Conservation (phyloP, 2,113 vertebrate genomes). For the Crotalus viridis region DNA sequence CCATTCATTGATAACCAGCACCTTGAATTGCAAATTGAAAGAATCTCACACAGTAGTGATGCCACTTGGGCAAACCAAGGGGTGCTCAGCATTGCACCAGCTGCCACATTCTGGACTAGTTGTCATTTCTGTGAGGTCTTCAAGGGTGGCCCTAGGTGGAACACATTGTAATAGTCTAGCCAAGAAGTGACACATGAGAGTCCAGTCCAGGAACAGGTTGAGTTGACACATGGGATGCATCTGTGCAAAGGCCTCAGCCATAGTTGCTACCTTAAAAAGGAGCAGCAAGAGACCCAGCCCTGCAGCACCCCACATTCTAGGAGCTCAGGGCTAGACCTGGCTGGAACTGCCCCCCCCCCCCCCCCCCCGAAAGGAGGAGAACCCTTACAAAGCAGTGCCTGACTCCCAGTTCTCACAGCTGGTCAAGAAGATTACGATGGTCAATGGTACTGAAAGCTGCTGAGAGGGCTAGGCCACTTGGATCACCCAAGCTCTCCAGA, state of each 20-base stretch:
- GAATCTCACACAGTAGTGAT: not conserved
- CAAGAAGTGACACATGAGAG: not conserved
- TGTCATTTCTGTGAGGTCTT: not conserved
- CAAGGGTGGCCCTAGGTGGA: not conserved
- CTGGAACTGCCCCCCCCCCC: not conserved
- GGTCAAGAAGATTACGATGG: not conserved
- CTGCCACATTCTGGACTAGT: not conserved
- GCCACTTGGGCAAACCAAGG: not conserved
- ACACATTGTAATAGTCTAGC: not conserved
- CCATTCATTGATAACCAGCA: not conserved
- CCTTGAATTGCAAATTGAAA: not conserved
- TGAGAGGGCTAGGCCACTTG: not conserved
- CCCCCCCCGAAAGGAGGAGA: not conserved
- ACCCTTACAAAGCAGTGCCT: not conserved
- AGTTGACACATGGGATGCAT: not conserved
- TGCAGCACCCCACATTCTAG: not conserved
- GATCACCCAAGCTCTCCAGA: not conserved
- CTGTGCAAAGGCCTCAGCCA: not conserved
- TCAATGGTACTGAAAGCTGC: not conserved
- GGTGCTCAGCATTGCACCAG: not conserved
- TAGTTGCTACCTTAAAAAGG: not conserved
- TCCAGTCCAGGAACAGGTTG: not conserved
- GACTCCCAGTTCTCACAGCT: not conserved
- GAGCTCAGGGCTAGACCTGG: not conserved
- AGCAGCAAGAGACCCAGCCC: not conserved